Evolutionary conservation across 2,888 invertebrate species (phyloP).

Genomic region (Choreutis nemorana): DNA sequence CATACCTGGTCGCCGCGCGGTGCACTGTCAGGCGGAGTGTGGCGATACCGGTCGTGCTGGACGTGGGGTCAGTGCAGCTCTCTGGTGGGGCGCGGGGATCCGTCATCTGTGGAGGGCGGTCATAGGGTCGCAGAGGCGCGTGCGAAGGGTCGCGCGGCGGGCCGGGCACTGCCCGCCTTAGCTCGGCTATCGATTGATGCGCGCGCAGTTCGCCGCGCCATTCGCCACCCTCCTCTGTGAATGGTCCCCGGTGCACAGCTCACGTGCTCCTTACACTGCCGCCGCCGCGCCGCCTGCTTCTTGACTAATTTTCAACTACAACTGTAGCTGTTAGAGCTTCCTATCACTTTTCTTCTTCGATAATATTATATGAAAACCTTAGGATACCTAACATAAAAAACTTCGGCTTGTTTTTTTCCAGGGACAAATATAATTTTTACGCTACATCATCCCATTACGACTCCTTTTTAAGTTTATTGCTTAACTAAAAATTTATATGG

Average conservation of each 20-base stretch:
- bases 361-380: too few species aligned
- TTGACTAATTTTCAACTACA: too few species aligned
- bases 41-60: conserved; percentile 36
- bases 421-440: too few species aligned
- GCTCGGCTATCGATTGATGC: conserved; percentile 40
- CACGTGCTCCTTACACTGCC: conserved; percentile 44
- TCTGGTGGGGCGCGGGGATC: conserved; percentile 51
- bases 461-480: too few species aligned
- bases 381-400: too few species aligned
- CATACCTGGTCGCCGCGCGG: conserved; percentile 46
- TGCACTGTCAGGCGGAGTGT: conserved; percentile 20
- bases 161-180: conserved; percentile 49
- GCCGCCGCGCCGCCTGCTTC: conserved; percentile 11
- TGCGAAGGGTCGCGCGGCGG: conserved; percentile 45
- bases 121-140: conserved; percentile 47
- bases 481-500: too few species aligned
- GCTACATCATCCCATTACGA: too few species aligned
- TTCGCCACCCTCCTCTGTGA: conserved; percentile 47
- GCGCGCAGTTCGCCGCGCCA: conserved; percentile 57
- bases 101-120: conserved; percentile 63
- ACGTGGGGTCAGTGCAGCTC: conserved; percentile 35
- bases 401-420: too few species aligned
- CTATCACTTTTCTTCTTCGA: too few species aligned
- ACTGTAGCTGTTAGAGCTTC: too few species aligned
- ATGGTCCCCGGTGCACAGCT: conserved; percentile 54